Base-by-base conservation (phyloP, 2,113 vertebrate species). In the Cyrtonyx montezumae region DNA sequence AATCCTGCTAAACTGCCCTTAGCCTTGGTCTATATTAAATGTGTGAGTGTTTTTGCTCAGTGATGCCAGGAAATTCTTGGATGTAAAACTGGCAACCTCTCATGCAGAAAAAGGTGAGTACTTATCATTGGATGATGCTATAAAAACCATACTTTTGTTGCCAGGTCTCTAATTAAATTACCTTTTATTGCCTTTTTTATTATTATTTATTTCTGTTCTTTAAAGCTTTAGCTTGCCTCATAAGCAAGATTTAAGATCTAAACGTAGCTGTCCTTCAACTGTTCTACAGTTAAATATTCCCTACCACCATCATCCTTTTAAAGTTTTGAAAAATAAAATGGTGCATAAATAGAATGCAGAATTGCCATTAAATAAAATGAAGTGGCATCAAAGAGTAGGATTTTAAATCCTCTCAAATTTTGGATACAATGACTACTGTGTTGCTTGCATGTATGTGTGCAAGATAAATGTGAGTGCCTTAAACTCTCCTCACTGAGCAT, bases 81-180 rank as follows among this genome's bases (percentile, higher is more conserved):
- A 92, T 76, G 28, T 86, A 84, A 94, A 95, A 81, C 46, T 71
- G 56, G 55, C 68, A 95, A 36, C 51, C 76, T 93, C 79, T 42
- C 10, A 65, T 71, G 56, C 61, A 87, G 79, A 91, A 79, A 92
- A 93, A 92, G 90, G 90, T 96, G 87, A 69, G 61, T 90, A 80
- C 77, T 95, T 94, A 90, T 79, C 84, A 92, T 59, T 68, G 91
- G 56, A 82, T 75, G 80, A 80, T 78, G 85, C 74, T 84, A 93
- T 96, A 96, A 95, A 96, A 96, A 16, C 9, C 82, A 89, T 62
- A 94, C 36, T 80, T 94, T 90, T 81, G 63, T 92, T 96, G 93
- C 92, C 93, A 97, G 85, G 67, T 63, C 43, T 91, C 87, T 97
- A 96, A 96, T 96, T 96, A 95, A 94, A 96, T 94, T 92, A 91